Evolutionary conservation across 2,113 vertebrate species (phyloP).

Genomic region (Struthidea cinerea): DNA sequence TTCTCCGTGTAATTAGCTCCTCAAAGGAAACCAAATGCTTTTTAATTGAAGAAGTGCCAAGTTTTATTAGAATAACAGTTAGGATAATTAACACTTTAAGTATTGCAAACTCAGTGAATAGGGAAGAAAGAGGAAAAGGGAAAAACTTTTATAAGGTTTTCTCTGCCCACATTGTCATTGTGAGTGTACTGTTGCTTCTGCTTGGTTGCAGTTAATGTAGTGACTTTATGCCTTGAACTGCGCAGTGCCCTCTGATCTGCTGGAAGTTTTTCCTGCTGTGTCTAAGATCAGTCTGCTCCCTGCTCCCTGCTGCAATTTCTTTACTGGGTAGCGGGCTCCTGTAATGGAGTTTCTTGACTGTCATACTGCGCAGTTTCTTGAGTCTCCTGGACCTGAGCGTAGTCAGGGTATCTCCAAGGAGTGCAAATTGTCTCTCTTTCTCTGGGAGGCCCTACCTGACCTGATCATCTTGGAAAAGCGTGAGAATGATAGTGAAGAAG

Average conservation of each 20-base stretch:
- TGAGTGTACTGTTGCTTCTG: neutral
- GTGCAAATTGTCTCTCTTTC: neutral
- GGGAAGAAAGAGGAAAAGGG: neutral
- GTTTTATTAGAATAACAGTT: neutral
- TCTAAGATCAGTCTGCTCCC: neutral
- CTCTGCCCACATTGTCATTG: neutral
- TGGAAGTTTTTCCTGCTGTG: accelerated
- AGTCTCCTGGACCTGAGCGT: neutral
- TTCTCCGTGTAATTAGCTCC: neutral
- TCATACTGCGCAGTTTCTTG: neutral
- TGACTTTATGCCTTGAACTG: neutral
- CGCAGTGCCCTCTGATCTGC: neutral
- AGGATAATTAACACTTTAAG: neutral
- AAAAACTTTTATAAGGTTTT: neutral
- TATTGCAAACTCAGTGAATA: neutral
- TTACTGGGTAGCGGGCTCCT: neutral
- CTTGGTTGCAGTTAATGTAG: neutral
- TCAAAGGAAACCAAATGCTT: neutral
- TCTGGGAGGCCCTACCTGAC: neutral
- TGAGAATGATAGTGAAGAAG: neutral
- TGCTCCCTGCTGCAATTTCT: neutral
- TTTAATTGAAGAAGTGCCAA: neutral
- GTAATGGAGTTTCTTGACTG: neutral
- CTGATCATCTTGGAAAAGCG: neutral
- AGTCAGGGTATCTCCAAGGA: neutral